These are phyloP conservation scores for Symphodus melops DNA, from an alignment of 2,113 vertebrate species.

Conservation along the genomic window DNA sequence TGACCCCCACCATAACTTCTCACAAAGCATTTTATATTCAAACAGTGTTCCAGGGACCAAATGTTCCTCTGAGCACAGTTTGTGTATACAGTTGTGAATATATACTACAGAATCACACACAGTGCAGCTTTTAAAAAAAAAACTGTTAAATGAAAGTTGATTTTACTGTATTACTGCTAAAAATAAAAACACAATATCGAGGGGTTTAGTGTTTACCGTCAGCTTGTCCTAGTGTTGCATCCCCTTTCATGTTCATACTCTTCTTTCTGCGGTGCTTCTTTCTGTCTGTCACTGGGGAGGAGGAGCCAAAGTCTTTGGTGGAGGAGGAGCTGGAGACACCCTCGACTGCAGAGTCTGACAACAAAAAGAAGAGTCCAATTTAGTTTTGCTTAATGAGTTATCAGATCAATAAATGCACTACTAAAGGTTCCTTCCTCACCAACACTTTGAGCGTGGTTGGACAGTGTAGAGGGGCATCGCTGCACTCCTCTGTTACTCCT, in stretches of 20 bases:
- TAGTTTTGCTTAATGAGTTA: not conserved
- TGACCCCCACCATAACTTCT: no score
- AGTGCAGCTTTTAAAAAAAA: no score
- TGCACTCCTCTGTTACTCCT: conserved; percentile 84
- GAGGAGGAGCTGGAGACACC: conserved; percentile 86
- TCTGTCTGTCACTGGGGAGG: conserved; percentile 88
- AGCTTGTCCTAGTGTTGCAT: conserved; percentile 87
- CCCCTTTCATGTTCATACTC: conserved; percentile 89
- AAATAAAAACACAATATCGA: not conserved
- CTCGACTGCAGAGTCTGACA: conserved; percentile 79
- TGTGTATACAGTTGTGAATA: no score
- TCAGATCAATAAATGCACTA: not conserved
- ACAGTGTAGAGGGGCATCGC: conserved; percentile 80
- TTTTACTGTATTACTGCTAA: not conserved
- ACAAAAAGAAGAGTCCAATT: conserved; percentile 4
- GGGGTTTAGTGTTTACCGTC: conserved; percentile 84
- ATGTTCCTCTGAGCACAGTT: no score
- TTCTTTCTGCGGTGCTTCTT: conserved; percentile 95
- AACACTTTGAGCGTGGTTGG: conserved; percentile 76
- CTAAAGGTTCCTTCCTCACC: conserved; percentile 68
- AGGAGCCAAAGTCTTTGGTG: conserved; percentile 84
- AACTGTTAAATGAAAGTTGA: not conserved
- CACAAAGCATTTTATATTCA: no score
- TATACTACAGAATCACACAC: no score
- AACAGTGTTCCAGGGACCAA: no score